Base-by-base conservation (phyloP, 1,140 invertebrate genomes). In the Pseudomyrmex cubaensis region DNA sequence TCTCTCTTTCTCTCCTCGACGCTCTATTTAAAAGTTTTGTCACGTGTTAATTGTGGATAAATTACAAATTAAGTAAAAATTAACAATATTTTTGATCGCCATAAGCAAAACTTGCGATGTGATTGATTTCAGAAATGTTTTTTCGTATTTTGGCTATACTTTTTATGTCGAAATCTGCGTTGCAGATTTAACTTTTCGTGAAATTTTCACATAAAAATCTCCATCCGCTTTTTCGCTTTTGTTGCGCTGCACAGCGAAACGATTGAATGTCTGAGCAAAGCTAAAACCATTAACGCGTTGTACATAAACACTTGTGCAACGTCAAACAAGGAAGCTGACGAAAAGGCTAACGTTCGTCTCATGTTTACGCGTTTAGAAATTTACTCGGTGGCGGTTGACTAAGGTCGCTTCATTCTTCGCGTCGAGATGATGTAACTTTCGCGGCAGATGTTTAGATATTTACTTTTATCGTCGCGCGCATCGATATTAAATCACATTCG, bases 271-370 rank as follows among this genome's bases (percentile, higher is more conserved):
- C n/a, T 67, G 66, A 77, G 25, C 59, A 12, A 46, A 59, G 73
- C 2, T 54, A 59, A 25, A 25, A 75, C 57, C 66, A 69, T 82
- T 87, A 80, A 20, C 64, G 20, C 54, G n/a, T 59, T 13, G 9
- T 56, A 80, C 74, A 78, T 72, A 84, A 87, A 77, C 66, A 72
- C 76, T 72, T 80, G 76, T 70, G 25, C 66, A 69, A 87, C 59
- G 59, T 54, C 35, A 35, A 59, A 64, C 48, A 12, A 15, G 67
- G 44, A 56, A 62, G 10, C 20, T 50, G 20, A 35, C 57, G 44
- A 80, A 57, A 50, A 80, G 54, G 76, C 76, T 70, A 59, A 70
- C 70, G 20, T 59, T 80, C 76, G 35, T 70, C 12, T n/a, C 15
- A 72, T 59, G 54, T 80, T 70, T 72, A 48, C 35, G 76, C 46